Evolutionary conservation across 2,888 invertebrate genomes (phyloP), one percentile per base, ranked within the genome.

Genomic region (Drosophila acutilabella): DNA sequence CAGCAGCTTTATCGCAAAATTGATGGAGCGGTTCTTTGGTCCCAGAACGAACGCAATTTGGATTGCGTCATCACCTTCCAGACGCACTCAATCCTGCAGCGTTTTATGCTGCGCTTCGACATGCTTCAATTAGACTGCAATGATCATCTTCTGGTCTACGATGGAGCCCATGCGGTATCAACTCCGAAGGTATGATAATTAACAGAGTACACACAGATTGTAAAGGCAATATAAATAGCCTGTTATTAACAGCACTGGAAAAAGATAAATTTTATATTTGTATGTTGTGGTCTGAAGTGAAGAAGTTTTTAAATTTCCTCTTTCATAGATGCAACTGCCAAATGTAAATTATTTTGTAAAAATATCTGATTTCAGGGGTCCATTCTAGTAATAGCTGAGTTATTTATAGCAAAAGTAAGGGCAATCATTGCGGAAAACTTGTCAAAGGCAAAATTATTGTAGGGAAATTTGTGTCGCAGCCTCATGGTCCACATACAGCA

Each of bases 61-160:
- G 96, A 98, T 93, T 98, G 98, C 94, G 95, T 96, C 88, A 96
- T 98, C 92, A 98, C 98, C 62, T 98, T 98, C 93, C 98, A 98
- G 93, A 98, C 98, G 81, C 97, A 98, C 93, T 97, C 97, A 92
- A 97, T 98, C 89, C 94, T 98, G 89, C 98, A 98, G 93, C 94
- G 97, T 87, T 98, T 98, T 93, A 98, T 98, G 97, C 94, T 98
- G 89, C 95, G 98, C 90, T 98, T 98, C 93, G 98, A 98, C 92
- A 95, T 96, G 92, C 94, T 98, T 88, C 97, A 97, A 92, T 94
- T 98, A 74, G 98, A 98, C 93, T 98, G 98, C 93, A 98, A 98
- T 92, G 98, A 98, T 93, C 97, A 97, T 93, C 95, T 98, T 60
- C 96, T 96, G 90, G 96, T 98, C 91, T 98, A 97, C 92, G 98